A percentile compares a stretch with the other conserved stretches of the same genome.
Conservation (phyloP, 2,888 invertebrate species). For the Amphiduros pacificus region DNA sequence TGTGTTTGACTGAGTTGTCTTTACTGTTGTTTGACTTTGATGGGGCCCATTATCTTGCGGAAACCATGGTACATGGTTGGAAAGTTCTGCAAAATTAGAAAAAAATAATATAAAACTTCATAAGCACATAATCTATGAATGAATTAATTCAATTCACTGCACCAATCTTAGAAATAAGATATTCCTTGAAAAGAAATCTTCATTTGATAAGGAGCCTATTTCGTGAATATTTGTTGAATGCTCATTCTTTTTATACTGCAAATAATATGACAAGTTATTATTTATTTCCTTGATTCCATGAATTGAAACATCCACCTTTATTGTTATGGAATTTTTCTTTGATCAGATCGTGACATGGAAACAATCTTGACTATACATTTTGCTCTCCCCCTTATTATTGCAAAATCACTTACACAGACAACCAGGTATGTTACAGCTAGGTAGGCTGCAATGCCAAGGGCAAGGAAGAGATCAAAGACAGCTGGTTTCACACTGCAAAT, state of each 20-base stretch:
- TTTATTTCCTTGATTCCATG: neutral
- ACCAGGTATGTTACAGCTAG: conserved; percentile 81
- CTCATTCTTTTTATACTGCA: no score
- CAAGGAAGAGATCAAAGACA: conserved; percentile 93
- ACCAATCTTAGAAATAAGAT: neutral
- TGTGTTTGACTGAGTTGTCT: no score
- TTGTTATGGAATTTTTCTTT: neutral
- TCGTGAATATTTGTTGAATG: no score
- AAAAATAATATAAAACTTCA: neutral
- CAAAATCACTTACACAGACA: conserved; percentile 60
- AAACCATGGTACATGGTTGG: conserved; percentile 31
- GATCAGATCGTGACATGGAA: neutral
- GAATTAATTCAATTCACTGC: neutral
- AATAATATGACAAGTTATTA: no score
- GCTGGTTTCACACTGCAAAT: conserved; percentile 91
- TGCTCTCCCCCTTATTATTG: neutral
- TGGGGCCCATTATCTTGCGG: conserved; percentile 6
- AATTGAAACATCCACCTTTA: neutral
- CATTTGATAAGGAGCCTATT: no score
- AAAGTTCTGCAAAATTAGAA: conserved; percentile 42
- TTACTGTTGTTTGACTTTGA: conserved; percentile 7
- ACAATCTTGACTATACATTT: neutral
- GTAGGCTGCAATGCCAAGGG: conserved; percentile 81
- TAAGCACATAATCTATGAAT: neutral
- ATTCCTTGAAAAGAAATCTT: no score